Base-by-base conservation (phyloP, 92 coral and sea anemone species). In the Plumapathes pennacea region DNA sequence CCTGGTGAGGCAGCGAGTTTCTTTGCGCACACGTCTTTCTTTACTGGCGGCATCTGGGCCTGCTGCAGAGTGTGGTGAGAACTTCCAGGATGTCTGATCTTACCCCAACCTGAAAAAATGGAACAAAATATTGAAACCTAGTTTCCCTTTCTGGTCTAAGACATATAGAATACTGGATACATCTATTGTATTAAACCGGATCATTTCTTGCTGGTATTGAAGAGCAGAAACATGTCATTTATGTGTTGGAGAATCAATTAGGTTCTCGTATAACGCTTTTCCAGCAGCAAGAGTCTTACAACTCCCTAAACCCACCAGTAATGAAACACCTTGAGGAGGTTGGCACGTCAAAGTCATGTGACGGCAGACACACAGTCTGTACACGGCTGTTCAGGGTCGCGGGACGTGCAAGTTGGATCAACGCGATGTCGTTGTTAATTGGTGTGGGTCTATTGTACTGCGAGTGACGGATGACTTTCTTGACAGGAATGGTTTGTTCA, bases 391-490 rank as follows among this genome's bases (percentile, higher is more conserved):
- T 73, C 20, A 81, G 53, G 33, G 38, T 58, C n/a, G 69, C 88
- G 4, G 88, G 77, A 7, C 54, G 61, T 20, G 50, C 70, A 41
- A 82, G 37, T 62, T 75, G 83, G 25, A 82, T 50, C 26, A 82
- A 64, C 12, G 89, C 89, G 38, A 82, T 69, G 54, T 82, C 89
- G 47, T 82, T 82, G 64, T 75, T 82, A 28, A 82, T 45, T 14
- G 32, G 46, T 18, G 47, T 39, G 1, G 82, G 82, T 0, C 22
- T 48, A 54, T 74, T 67, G 71, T 82, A 82, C 9, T 15, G 6
- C 4, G 81, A 72, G 55, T 82, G 89, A 10, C 48, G 54, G 20
- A 82, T 74, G 2, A 78, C 69, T 30, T 68, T 32, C 43, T 82
- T 82, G 1, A 62, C 89, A 13, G 14, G 38, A 28, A 82, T 69